Evolutionary conservation across 2,113 vertebrate species (phyloP), one percentile per base, ranked within the genome.

Genomic region (Synodontis membranacea): DNA sequence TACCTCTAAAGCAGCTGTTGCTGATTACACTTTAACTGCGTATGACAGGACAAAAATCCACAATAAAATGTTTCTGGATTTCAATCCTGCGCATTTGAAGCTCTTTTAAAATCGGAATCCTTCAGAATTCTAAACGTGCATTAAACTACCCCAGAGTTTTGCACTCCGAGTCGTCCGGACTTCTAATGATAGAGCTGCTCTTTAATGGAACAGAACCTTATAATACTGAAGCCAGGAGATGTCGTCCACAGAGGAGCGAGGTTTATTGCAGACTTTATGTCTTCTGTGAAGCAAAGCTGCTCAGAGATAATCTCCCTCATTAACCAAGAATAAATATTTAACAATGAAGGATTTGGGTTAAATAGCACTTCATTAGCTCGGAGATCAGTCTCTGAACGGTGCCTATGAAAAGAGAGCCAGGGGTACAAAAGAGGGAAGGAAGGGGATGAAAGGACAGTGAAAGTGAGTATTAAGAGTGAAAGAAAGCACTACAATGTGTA

Each of bases 261-360:
- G 25, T 79, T 88, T 79, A 84, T 52, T 62, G 44, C 42, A 23
- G 75, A 48, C 64, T 58, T 60, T 87, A 74, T 62, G 28, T 80
- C 68, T 87, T 80, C 72, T 62, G 58, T 86, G 66, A 82, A 83
- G 75, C 58, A 80, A 78, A 87, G 75, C 48, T 54, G 21, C 75
- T 84, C 56, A 37, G 17, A 83, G 84, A 84, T 82, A 70, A 89
- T 66, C 70, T 80, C 60, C 48, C 78, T 85, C 86, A 89, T 89
- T 87, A 85, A 79, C 70, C 58, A 44, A 39, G 80, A 60, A 82
- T 87, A 78, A 85, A 87, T 89, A 89, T 87, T 89, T 87, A 85
- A 87, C 72, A 87, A 68, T 79, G 62, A 79, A 72, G 86, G 79
- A 84, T 87, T 82, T 58, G 58, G 56, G 79, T 87, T 89, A 79